Evolutionary conservation across 2,113 vertebrate genomes (phyloP), one percentile per base, ranked within the genome.

Genomic region (Pelvicachromis taeniatus): DNA sequence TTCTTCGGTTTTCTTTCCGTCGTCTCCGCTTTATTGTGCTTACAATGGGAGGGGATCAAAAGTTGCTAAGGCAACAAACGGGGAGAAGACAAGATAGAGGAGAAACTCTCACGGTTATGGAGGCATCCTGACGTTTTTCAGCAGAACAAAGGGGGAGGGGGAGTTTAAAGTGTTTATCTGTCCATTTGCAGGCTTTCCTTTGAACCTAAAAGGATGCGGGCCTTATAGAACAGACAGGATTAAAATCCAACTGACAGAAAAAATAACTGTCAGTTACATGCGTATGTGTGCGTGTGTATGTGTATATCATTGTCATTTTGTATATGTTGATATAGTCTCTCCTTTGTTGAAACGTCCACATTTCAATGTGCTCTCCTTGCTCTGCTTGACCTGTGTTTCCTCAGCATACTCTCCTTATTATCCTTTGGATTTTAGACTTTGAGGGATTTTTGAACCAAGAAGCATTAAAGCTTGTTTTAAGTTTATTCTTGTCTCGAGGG

Each of bases 61-160:
- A 87, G 93, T 92, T 91, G 85, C 89, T 86, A 87, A 35, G 84
- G 91, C 90, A 89, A 91, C 88, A 88, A 90, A 88, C 80, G 14
- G 17, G 48, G 40, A 80, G 77, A 63, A 31, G 56, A 65, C 52
- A 12, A 73, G 40, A 77, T 73, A 73, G 7, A 65, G 38, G 53
- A 14, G 16, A 50, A 9, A 35, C 59, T 52, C 78, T 83, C 33
- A 59, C 54, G 13, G 26, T 84, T 78, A 52, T 13, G 13, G n/a
- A 81, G 58, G 48, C 86, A 86, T 61, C 29, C 78, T 73, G 50
- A 84, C 3, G 4, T 77, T 82, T 54, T 42, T 77, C 54, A 42
- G 78, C 9, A 59, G 75, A 78, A 75, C 26, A 75, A 35, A 4
- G 12, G 14, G 17, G 73, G 52, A 56, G 70, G 65, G 40, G 40